Percentiles rank a stretch among this genome's conserved stretches.
Conservation (phyloP, 2,797 vertebrate species). For the Gephyroberyx darwinii region DNA sequence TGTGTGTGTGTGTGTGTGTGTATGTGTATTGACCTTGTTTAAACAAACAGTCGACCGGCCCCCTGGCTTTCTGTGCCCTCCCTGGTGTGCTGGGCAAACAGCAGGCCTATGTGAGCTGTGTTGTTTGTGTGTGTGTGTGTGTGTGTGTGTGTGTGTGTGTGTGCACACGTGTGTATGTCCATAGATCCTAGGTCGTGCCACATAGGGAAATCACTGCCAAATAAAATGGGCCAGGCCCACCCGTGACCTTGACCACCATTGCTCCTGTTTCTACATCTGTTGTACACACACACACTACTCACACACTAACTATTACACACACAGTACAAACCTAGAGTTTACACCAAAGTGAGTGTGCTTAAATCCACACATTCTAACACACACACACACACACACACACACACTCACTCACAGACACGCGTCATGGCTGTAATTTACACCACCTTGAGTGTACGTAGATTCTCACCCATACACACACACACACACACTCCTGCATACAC, state of each 20-base stretch:
- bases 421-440: constrained; percentile 64
- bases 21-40: constrained; percentile 82
- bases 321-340: constrained; percentile 43
- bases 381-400: constrained; percentile 16
- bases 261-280: constrained; percentile 69
- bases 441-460: constrained; percentile 53
- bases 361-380: constrained; percentile 44
- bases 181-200: constrained; percentile 60
- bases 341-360: constrained; percentile 47
- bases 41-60: constrained; percentile 81
- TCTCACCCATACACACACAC: constrained; percentile 17
- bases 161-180: background rate
- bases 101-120: constrained; percentile 61
- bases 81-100: constrained; percentile 80
- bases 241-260: constrained; percentile 80
- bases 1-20: constrained; percentile 18
- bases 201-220: constrained; percentile 63
- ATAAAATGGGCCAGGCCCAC: constrained; percentile 57
- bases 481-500: constrained; percentile 64
- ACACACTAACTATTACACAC: too few relatives aligned
- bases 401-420: constrained; percentile 47
- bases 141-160: constrained; percentile 13
- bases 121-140: constrained; percentile 38
- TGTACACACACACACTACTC: constrained; percentile 40
- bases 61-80: constrained; percentile 78